Percentiles rank a stretch among this genome's conserved stretches.
phyloP scores from a whole-genome alignment of 1,140 invertebrate genomes.

The Penaeus vannamei region DNA sequence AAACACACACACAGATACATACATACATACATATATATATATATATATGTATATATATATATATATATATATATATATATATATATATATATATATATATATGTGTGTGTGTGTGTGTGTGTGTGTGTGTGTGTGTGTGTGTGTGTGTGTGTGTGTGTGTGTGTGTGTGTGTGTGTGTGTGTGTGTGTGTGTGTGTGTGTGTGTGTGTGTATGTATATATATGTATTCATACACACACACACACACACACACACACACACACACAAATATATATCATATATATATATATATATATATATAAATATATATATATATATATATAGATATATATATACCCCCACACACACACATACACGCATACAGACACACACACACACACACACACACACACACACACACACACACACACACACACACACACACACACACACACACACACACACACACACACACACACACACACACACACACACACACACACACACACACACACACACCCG shows the following conservation, averaged over 20 bases:
- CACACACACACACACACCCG: background rate
- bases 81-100: background rate
- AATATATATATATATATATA: background rate
- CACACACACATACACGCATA: background rate
- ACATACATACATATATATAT: background rate
- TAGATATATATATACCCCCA: background rate
- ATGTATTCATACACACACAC: background rate
- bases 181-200: no score
- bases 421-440: background rate
- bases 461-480: background rate
- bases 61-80: background rate
- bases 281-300: background rate
- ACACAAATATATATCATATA: background rate
- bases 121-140: constrained; percentile 16
- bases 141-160: background rate
- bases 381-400: background rate
- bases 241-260: background rate
- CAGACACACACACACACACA: background rate
- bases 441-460: background rate
- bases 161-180: no score
- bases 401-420: background rate
- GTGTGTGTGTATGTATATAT: background rate
- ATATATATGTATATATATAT: background rate
- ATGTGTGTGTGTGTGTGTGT: constrained; percentile 12
- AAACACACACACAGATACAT: background rate